Conservation (phyloP, 2,797 vertebrate species). For the Zenarchopterus dispar region DNA sequence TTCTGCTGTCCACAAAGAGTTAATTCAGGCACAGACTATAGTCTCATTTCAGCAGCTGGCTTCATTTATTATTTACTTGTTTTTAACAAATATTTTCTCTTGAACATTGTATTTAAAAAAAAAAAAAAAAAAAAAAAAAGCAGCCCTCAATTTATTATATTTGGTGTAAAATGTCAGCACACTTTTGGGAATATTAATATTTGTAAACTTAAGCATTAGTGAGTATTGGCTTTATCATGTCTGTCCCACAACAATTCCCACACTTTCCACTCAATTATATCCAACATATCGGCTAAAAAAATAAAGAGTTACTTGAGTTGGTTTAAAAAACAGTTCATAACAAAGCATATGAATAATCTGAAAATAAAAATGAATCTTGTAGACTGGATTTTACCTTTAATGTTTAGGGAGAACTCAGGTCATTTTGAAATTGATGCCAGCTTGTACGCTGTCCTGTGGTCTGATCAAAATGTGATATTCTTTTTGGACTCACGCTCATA, state of each 20-base stretch:
- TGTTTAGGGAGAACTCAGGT: no score
- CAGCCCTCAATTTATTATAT: background rate
- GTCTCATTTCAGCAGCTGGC: background rate
- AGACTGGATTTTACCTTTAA: background rate
- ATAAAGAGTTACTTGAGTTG: slow-evolving; percentile 10
- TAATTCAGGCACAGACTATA: slow-evolving; percentile 5
- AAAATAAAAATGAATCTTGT: no score
- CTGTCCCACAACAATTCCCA: slow-evolving; percentile 10
- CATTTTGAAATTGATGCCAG: background rate
- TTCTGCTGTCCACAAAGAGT: background rate
- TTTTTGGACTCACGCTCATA: no score
- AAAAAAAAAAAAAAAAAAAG: no score
- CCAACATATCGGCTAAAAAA: slow-evolving; percentile 5
- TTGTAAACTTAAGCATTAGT: background rate
- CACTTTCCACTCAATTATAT: slow-evolving; percentile 1
- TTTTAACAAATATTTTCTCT: background rate
- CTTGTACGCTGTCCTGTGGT: no score
- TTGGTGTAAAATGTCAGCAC: background rate
- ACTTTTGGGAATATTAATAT: background rate
- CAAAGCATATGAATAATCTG: background rate
- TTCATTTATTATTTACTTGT: slow-evolving; percentile 2
- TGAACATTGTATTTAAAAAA: background rate
- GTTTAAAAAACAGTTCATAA: slow-evolving; percentile 3
- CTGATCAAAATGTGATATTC: no score
- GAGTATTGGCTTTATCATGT: background rate